phyloP scores from a whole-genome alignment of 2,888 invertebrate genomes.

The Campoplex nolae region DNA sequence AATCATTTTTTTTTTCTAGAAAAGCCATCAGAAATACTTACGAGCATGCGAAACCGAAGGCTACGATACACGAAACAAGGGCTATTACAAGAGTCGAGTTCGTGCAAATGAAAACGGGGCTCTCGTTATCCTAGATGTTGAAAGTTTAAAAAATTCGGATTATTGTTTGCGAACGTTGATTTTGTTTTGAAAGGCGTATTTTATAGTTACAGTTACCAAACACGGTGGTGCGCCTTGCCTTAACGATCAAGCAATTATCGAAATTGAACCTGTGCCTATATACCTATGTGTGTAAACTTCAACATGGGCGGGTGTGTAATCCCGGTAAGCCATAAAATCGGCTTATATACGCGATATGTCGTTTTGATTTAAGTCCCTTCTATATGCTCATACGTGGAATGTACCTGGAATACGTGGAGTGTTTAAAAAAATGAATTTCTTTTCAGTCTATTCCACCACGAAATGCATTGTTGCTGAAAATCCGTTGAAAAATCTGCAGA shows the following conservation, averaged over 20 bases:
- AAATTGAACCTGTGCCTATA: neutral
- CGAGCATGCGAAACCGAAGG: neutral
- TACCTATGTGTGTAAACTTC: neutral
- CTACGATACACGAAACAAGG: neutral
- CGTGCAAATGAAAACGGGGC: neutral
- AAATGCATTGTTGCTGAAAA: neutral
- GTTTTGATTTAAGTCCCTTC: neutral
- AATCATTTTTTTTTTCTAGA: neutral
- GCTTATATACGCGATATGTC: neutral
- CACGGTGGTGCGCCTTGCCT: neutral
- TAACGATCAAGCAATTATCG: slow-evolving; percentile 2
- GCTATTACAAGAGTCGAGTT: neutral
- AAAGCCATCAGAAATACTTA: neutral
- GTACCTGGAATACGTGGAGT: too few relatives aligned
- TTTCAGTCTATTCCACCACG: neutral
- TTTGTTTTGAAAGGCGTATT: neutral
- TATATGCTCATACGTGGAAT: neutral
- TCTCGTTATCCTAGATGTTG: neutral
- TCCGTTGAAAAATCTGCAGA: neutral
- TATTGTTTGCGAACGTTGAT: neutral
- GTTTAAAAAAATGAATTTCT: slow-evolving; percentile 3
- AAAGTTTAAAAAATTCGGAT: neutral
- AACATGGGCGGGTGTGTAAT: neutral
- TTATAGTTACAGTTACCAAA: neutral
- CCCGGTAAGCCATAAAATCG: neutral